Conservation (phyloP, 2,113 vertebrate genomes). For the Atlantisia rogersi region DNA sequence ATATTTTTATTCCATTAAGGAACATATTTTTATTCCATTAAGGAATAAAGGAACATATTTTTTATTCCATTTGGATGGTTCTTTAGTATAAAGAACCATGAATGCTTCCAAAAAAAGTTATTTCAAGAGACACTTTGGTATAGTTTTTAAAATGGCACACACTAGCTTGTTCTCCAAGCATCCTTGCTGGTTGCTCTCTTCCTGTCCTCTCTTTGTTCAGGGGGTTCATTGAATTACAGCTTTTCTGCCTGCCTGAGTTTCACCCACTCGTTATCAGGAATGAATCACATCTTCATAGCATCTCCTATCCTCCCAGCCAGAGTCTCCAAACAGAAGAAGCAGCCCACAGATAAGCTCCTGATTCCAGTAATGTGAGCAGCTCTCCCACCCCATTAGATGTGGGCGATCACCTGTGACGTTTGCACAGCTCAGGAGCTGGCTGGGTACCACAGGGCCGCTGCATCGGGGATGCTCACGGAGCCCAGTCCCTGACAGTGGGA, state of each 20-base stretch:
- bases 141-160: not conserved
- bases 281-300: constrained; percentile 47
- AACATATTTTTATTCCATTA: not conserved
- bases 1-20: not conserved
- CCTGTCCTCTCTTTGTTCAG: not conserved
- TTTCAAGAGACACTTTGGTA: not conserved
- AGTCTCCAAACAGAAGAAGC: constrained; percentile 29
- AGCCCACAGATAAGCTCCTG: constrained; percentile 45
- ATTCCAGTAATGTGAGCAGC: not conserved
- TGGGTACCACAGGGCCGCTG: not conserved
- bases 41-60: not conserved
- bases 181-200: not conserved
- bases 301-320: constrained; percentile 29
- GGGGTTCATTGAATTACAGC: constrained; percentile 40
- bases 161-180: not conserved
- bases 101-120: not conserved
- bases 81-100: not conserved
- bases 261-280: constrained; percentile 18
- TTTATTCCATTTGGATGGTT: not conserved
- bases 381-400: not conserved
- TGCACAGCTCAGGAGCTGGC: not conserved
- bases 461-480: not conserved
- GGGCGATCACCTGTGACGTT: not conserved
- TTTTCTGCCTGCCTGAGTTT: constrained; percentile 42
- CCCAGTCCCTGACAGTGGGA: not conserved